Conservation (phyloP, 2,888 invertebrate species). For the Andricus quercusramuli region DNA sequence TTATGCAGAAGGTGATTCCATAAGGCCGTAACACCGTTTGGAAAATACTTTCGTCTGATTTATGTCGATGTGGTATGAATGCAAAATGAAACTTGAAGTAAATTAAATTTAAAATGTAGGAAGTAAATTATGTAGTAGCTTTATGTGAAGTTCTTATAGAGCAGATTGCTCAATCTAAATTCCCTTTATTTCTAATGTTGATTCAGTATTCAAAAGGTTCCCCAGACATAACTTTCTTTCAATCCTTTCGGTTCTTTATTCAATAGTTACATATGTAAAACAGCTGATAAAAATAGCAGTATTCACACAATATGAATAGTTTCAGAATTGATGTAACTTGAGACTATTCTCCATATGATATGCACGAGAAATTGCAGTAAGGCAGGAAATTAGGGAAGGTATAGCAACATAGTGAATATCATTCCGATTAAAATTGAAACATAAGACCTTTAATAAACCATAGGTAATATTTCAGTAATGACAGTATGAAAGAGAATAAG, state of each 20-base stretch:
- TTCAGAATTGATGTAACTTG: no score
- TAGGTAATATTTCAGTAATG: slow-evolving; percentile 18
- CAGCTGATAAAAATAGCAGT: no score
- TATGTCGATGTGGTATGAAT: slow-evolving; percentile 34
- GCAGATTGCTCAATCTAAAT: background rate
- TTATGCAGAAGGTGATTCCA: slow-evolving; percentile 40
- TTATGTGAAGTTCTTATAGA: background rate
- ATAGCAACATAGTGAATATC: background rate
- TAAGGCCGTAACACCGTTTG: slow-evolving; percentile 38
- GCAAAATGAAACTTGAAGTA: slow-evolving; percentile 16
- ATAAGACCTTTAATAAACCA: background rate
- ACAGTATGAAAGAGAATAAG: background rate
- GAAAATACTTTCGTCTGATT: slow-evolving; percentile 37
- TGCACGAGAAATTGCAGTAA: slow-evolving; percentile 3
- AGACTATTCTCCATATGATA: no score
- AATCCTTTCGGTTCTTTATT: background rate
- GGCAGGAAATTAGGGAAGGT: slow-evolving; percentile 4
- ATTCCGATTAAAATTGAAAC: background rate
- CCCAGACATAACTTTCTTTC: background rate
- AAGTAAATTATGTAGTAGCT: background rate
- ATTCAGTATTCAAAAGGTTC: background rate
- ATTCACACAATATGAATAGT: no score
- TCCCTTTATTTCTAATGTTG: background rate
- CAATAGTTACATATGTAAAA: background rate
- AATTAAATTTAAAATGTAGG: slow-evolving; percentile 22